Evolutionary conservation across 1,140 invertebrate species (phyloP), one percentile per base, ranked within the genome.

Genomic region (Druon quercuslanigerum): DNA sequence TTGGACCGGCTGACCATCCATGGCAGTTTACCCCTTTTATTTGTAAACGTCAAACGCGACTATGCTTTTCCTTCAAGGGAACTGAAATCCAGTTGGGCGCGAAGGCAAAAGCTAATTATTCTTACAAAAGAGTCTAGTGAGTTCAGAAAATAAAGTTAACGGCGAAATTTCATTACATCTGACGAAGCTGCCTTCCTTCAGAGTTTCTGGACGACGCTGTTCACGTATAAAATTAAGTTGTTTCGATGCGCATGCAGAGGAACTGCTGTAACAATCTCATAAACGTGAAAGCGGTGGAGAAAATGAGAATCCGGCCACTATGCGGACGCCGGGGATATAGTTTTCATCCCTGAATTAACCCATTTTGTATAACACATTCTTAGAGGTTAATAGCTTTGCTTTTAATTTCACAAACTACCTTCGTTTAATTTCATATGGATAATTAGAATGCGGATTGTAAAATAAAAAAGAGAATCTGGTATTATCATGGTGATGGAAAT

Each of bases 181-280:
- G 57, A 66, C 57, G 12, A 33, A 66, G 57, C 40, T 40, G 20
- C 57, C 57, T 66, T 66, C 25, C 57, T 66, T 25, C 25, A 25
- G 5, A 25, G 25, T 25, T 40, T 7, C 13, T 33, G 12, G 20
- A 66, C 57, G 25, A 66, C 57, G 25, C 40, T 66, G 57, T 66
- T 25, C 57, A 66, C 57, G 40, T 66, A 40, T 66, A 66, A 66
- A 66, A 66, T 66, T 66, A 33, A 66, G 57, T 66, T 66, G 57
- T 66, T 66, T 66, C 57, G 57, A 66, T 66, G 57, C 25, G 25
- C 57, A 6, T 25, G 56, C 6, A 25, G 56, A 60, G 19, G 7
- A 60, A 60, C 56, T 20, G 56, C 56, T 33, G 20, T 25, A 66
- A 66, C 57, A 66, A 66, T 66, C 57, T 66, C 57, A 66, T 66